These are phyloP conservation scores for Gonocerus acuteangulatus DNA, from an alignment of 2,888 invertebrate genomes.

Conservation along the genomic window DNA sequence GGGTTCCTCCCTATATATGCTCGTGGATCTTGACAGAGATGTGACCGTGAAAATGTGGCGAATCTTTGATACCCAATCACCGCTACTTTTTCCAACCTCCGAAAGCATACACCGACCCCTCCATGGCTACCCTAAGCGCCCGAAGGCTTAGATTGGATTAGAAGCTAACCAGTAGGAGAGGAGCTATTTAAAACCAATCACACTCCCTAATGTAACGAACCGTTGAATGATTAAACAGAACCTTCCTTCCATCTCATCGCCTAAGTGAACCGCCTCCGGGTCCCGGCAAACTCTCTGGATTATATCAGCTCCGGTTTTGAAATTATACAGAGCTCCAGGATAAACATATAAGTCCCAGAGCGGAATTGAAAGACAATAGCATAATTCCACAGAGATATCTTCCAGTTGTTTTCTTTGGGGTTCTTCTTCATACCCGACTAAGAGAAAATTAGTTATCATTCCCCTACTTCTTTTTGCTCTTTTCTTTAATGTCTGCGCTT, in stretches of 20 bases:
- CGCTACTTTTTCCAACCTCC: too few species aligned
- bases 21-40: too few species aligned
- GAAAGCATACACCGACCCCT: too few species aligned
- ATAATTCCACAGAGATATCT: neutral
- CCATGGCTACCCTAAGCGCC: too few species aligned
- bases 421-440: neutral
- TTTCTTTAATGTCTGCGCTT: too few species aligned
- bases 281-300: neutral
- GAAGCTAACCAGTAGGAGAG: too few species aligned
- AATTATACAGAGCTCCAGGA: neutral
- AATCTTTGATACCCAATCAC: too few species aligned
- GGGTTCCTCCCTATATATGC: too few species aligned
- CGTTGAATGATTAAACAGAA: slow-evolving; percentile 8
- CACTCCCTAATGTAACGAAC: slow-evolving; percentile 22
- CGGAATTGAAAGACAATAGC: slow-evolving; percentile 1
- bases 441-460: neutral
- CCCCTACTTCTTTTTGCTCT: neutral
- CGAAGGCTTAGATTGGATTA: too few species aligned
- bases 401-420: neutral
- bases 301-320: neutral
- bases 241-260: slow-evolving; percentile 5
- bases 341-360: neutral
- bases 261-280: slow-evolving; percentile 12
- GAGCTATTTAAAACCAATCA: too few species aligned
- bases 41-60: too few species aligned